phyloP scores from a whole-genome alignment of 2,113 vertebrate genomes.

The Prunella fulvescens region DNA sequence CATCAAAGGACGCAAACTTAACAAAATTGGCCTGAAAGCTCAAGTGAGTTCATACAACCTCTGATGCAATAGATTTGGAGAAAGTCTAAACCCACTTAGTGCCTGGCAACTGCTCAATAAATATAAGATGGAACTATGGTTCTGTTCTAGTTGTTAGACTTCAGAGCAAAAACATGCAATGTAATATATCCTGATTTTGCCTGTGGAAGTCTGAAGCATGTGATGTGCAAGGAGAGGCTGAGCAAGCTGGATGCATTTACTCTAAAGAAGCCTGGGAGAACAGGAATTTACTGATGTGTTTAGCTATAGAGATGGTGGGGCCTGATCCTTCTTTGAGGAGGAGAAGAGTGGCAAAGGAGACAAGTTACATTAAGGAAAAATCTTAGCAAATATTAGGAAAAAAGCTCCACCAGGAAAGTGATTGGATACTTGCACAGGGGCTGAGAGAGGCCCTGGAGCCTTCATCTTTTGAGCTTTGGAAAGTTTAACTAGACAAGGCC shows the following conservation, averaged over 20 bases:
- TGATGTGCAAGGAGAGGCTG: neutral
- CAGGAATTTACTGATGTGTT: neutral
- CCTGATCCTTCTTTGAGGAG: neutral
- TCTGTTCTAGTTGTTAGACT: neutral
- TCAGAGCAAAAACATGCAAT: neutral
- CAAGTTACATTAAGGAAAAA: neutral
- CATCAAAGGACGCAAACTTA: slow-evolving; percentile 86
- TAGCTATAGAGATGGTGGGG: neutral
- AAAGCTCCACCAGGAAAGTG: neutral
- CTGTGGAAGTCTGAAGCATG: neutral
- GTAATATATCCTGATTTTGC: neutral
- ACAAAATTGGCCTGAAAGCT: slow-evolving; percentile 92
- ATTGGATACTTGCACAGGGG: neutral
- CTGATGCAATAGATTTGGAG: neutral
- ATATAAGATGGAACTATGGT: neutral
- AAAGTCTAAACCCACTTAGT: neutral
- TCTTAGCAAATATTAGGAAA: neutral
- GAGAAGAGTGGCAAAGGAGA: neutral
- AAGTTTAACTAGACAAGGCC: neutral
- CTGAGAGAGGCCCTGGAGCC: neutral
- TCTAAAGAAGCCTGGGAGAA: neutral
- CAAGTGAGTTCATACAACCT: slow-evolving; percentile 72
- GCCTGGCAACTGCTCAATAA: neutral
- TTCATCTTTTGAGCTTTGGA: neutral
- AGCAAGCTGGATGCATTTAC: neutral